Evolutionary conservation across 2,888 invertebrate genomes (phyloP).

Genomic region (Limnephilus marmoratus): DNA sequence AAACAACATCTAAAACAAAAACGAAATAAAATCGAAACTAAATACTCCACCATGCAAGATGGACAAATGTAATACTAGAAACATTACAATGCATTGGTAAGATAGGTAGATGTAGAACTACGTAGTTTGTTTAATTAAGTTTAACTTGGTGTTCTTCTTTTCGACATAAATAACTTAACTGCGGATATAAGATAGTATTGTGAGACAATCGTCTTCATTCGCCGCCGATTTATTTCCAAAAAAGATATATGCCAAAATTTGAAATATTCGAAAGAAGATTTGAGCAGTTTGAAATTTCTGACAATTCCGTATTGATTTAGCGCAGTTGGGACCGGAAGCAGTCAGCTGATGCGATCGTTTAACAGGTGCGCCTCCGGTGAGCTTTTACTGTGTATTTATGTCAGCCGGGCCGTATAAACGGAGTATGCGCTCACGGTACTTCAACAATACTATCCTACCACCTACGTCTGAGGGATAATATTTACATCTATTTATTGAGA

Average conservation of each 20-base stretch:
- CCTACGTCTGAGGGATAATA: too few species aligned
- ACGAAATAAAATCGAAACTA: too few species aligned
- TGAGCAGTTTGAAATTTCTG: not conserved
- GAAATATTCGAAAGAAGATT: not conserved
- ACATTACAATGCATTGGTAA: too few species aligned
- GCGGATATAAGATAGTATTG: not conserved
- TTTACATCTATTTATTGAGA: not conserved
- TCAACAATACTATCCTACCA: not conserved
- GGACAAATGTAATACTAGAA: too few species aligned
- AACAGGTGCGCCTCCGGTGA: conserved; percentile 56
- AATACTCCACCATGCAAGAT: too few species aligned
- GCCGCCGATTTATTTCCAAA: too few species aligned
- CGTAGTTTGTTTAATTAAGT: too few species aligned
- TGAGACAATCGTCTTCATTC: not conserved
- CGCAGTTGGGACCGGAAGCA: conserved; percentile 59
- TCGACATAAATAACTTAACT: too few species aligned
- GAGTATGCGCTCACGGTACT: not conserved
- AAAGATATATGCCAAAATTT: not conserved
- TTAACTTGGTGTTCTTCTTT: too few species aligned
- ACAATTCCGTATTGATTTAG: conserved; percentile 59
- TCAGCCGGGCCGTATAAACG: not conserved
- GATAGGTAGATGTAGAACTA: too few species aligned
- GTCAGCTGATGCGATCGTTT: conserved; percentile 62
- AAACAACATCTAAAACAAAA: too few species aligned
- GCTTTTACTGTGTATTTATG: conserved; percentile 61